Evolutionary conservation across 2,888 invertebrate genomes (phyloP).

Genomic region (Conus canariensis): DNA sequence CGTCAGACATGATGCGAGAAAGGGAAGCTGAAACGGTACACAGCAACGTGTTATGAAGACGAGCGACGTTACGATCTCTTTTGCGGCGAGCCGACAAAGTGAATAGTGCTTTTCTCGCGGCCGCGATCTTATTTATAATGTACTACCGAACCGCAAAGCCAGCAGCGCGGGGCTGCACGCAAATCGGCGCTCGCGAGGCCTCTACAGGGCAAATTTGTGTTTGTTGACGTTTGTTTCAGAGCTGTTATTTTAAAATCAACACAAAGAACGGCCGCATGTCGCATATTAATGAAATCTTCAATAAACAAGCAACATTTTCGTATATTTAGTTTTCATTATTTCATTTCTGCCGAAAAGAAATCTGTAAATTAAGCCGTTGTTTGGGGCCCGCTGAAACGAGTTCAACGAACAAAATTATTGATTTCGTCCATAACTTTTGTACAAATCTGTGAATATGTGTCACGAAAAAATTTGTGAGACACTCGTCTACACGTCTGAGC

Average conservation of each 20-base stretch:
- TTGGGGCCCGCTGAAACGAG: background rate
- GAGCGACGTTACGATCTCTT: background rate
- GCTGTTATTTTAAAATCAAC: background rate
- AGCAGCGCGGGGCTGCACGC: background rate
- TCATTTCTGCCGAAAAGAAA: background rate
- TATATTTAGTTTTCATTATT: background rate
- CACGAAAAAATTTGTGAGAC: background rate
- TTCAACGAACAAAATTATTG: background rate
- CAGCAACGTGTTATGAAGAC: background rate
- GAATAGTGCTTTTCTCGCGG: background rate
- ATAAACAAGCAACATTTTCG: too few species aligned
- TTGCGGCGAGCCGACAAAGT: background rate
- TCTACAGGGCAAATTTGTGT: conserved; percentile 8
- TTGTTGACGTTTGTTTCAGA: background rate
- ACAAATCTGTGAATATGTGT: background rate
- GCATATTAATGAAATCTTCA: conserved; percentile 2
- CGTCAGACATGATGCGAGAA: conserved; percentile 17
- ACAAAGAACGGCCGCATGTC: background rate
- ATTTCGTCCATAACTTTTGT: background rate
- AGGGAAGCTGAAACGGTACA: too few species aligned
- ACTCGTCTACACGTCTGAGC: background rate
- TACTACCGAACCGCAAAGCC: background rate
- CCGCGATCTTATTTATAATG: background rate
- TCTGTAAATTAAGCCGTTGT: background rate
- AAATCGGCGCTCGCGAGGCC: conserved; percentile 21